Conservation (phyloP, 2,888 invertebrate species). For the Euzophera pinguis region DNA sequence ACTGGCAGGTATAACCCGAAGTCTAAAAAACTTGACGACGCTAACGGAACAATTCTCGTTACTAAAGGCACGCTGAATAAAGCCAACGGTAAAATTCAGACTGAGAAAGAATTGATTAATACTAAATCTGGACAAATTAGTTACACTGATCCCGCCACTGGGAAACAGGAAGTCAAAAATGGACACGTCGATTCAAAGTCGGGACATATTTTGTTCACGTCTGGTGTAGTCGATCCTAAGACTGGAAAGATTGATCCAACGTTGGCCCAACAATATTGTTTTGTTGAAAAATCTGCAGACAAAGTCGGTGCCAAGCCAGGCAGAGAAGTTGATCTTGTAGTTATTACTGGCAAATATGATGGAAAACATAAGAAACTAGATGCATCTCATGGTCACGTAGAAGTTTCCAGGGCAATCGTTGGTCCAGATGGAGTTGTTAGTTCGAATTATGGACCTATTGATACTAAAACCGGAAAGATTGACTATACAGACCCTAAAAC, state of each 20-base stretch:
- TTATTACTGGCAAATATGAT: slow-evolving; percentile 81
- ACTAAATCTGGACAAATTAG: slow-evolving; percentile 83
- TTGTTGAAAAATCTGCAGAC: slow-evolving; percentile 81
- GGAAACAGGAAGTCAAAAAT: slow-evolving; percentile 82
- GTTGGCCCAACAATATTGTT: slow-evolving; percentile 83
- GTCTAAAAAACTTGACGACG: slow-evolving; percentile 74
- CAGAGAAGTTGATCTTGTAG: slow-evolving; percentile 78
- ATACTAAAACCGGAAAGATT: slow-evolving; percentile 82
- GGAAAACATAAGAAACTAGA: slow-evolving; percentile 77
- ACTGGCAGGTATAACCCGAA: slow-evolving; percentile 81
- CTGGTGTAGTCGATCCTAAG: slow-evolving; percentile 82
- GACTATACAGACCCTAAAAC: slow-evolving; percentile 81
- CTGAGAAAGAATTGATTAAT: slow-evolving; percentile 83
- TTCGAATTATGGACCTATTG: slow-evolving; percentile 84
- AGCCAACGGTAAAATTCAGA: slow-evolving; percentile 81
- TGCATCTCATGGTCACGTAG: slow-evolving; percentile 65
- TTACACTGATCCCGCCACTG: slow-evolving; percentile 80
- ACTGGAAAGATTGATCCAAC: slow-evolving; percentile 84
- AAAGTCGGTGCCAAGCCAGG: slow-evolving; percentile 70
- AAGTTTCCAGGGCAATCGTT: slow-evolving; percentile 81
- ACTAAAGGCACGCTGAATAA: slow-evolving; percentile 65
- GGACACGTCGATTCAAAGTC: slow-evolving; percentile 84
- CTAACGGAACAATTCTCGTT: slow-evolving; percentile 73
- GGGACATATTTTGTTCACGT: slow-evolving; percentile 82
- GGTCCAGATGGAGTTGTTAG: slow-evolving; percentile 75